Evolutionary conservation across 2,888 invertebrate genomes (phyloP).

Genomic region (Diarsia brunnea): DNA sequence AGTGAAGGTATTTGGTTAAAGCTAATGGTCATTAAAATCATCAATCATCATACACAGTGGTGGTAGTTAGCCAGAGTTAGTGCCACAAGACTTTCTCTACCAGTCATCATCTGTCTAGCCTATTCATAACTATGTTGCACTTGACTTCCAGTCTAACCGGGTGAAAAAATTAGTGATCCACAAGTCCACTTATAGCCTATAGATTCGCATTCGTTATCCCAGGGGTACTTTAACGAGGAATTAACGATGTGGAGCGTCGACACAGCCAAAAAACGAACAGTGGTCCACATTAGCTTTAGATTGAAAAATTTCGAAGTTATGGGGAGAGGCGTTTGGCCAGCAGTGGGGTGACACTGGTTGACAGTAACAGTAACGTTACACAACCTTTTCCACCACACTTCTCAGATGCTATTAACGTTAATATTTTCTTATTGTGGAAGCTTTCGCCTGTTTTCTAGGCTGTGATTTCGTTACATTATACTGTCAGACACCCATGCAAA

Average conservation of each 20-base stretch:
- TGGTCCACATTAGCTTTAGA: too few relatives aligned
- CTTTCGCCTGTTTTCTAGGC: neutral
- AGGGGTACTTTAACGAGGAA: neutral
- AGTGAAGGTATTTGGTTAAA: conserved; percentile 55
- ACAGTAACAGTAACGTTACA: neutral
- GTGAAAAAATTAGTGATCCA: too few relatives aligned
- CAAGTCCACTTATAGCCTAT: too few relatives aligned
- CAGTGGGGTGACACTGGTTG: too few relatives aligned
- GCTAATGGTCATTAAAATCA: neutral
- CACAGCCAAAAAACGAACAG: too few relatives aligned
- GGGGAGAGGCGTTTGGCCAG: too few relatives aligned
- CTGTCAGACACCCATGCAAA: neutral
- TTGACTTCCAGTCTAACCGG: neutral
- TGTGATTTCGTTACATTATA: neutral
- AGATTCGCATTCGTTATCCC: too few relatives aligned
- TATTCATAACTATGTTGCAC: neutral
- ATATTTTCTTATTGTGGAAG: neutral
- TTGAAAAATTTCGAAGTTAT: too few relatives aligned
- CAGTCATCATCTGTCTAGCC: neutral
- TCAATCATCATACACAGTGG: neutral
- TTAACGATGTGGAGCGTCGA: too few relatives aligned
- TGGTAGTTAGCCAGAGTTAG: neutral
- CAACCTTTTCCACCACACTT: neutral
- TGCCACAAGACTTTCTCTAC: neutral
- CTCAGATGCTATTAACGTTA: neutral